phyloP scores from a whole-genome alignment of 2,113 vertebrate genomes.

The Hirundichthys speculiger region DNA sequence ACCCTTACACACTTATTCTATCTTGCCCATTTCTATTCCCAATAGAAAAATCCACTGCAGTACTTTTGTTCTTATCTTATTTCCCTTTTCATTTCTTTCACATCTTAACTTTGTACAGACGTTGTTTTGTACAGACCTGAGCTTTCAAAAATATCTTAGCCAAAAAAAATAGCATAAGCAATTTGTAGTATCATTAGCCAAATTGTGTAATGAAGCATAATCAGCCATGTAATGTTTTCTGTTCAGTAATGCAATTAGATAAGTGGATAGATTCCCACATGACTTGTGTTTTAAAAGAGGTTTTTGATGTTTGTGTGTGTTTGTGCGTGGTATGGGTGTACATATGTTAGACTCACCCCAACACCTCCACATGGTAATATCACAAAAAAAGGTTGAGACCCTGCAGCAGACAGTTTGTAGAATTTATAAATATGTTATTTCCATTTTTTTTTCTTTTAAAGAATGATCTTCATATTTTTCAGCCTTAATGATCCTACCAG shows the following conservation, averaged over 20 bases:
- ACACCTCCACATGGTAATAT: slow-evolving; percentile 93
- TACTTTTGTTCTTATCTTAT: neutral
- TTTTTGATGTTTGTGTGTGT: slow-evolving; percentile 17
- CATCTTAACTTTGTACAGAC: slow-evolving; percentile 41
- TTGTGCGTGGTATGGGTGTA: slow-evolving; percentile 6
- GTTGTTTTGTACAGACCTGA: slow-evolving; percentile 36
- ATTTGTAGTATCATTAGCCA: slow-evolving; percentile 58
- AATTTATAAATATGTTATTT: neutral
- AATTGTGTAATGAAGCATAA: slow-evolving; percentile 64
- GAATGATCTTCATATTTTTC: neutral
- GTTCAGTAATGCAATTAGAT: slow-evolving; percentile 60
- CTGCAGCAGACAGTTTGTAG: slow-evolving; percentile 68
- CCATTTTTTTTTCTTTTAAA: too few relatives aligned
- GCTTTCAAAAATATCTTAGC: slow-evolving; percentile 37
- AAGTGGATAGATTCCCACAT: slow-evolving; percentile 58
- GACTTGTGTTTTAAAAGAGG: slow-evolving; percentile 33
- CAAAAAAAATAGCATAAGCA: slow-evolving; percentile 61
- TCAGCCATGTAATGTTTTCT: slow-evolving; percentile 63
- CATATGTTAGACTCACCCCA: slow-evolving; percentile 84
- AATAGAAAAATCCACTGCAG: slow-evolving; percentile 16
- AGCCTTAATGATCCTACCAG: slow-evolving; percentile 75
- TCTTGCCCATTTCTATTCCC: slow-evolving; percentile 10
- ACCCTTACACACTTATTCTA: neutral
- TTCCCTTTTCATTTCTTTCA: slow-evolving; percentile 1
- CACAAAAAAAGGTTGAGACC: slow-evolving; percentile 87